Conservation (phyloP, 2,113 vertebrate species). For the Meleagris gallopavo region DNA sequence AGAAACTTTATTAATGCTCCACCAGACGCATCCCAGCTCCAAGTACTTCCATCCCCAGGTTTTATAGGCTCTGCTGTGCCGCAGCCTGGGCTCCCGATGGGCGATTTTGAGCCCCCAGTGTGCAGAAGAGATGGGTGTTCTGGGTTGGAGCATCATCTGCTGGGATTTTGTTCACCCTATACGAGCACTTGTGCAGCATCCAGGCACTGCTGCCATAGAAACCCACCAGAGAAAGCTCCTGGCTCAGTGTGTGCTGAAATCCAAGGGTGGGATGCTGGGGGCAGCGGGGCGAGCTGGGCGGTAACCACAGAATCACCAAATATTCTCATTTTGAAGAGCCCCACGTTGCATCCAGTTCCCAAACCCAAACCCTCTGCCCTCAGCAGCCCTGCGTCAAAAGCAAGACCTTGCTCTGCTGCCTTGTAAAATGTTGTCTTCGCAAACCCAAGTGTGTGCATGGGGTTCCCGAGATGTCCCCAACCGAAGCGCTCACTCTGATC, state of each 20-base stretch:
- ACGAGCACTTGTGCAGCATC: not conserved
- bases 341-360: not conserved
- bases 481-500: rapidly evolving
- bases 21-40: rapidly evolving
- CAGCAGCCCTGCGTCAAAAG: not conserved
- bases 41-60: not conserved
- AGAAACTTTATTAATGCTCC: slow-evolving; percentile 12
- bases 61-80: rapidly evolving
- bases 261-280: not conserved
- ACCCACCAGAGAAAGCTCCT: rapidly evolving
- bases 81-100: not conserved
- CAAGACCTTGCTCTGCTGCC: rapidly evolving
- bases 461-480: not conserved
- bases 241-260: not conserved
- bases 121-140: rapidly evolving
- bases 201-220: not conserved
- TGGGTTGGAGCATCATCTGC: not conserved
- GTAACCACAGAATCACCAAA: not conserved
- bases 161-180: not conserved
- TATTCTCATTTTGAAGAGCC: not conserved
- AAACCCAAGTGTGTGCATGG: rapidly evolving
- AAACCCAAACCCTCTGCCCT: not conserved
- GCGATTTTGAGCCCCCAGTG: not conserved
- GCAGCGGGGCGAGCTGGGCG: not conserved
- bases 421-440: not conserved